Evolutionary conservation across 2,888 invertebrate species (phyloP).

Genomic region (Apeira syringaria): DNA sequence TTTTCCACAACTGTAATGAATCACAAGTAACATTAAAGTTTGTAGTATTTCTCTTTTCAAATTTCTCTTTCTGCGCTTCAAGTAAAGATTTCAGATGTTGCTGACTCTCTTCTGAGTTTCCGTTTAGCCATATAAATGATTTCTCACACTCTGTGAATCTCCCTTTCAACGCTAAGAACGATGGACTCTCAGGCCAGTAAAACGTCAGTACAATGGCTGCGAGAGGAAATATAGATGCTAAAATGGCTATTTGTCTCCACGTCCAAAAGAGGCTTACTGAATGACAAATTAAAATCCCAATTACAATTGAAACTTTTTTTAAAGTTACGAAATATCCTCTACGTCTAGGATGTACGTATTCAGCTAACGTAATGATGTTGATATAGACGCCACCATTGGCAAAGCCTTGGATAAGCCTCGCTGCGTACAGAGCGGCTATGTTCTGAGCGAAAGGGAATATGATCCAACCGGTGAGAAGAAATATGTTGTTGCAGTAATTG

Average conservation of each 20-base stretch:
- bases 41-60: conserved; percentile 4
- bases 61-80: conserved; percentile 33
- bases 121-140: conserved; percentile 44
- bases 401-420: conserved; percentile 45
- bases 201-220: conserved; percentile 32
- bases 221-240: conserved; percentile 27
- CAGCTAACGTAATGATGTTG: conserved; percentile 39
- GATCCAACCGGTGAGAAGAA: conserved; percentile 39
- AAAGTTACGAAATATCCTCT: conserved; percentile 46
- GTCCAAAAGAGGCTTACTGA: conserved; percentile 35
- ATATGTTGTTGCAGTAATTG: conserved; percentile 28
- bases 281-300: conserved; percentile 46
- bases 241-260: conserved; percentile 45
- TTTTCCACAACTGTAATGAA: conserved; percentile 24
- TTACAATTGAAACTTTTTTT: conserved; percentile 35
- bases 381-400: conserved; percentile 41
- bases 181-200: conserved; percentile 54
- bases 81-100: conserved; percentile 41
- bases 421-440: conserved; percentile 35
- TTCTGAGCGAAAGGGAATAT: conserved; percentile 38
- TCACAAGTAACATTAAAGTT: conserved; percentile 7
- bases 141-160: conserved; percentile 42
- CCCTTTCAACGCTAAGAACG: conserved; percentile 45
- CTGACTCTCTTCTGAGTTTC: conserved; percentile 31
- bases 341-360: conserved; percentile 43